These are phyloP conservation scores for Nipponacmea schrenckii DNA, from an alignment of 2,888 invertebrate genomes.

Conservation along the genomic window DNA sequence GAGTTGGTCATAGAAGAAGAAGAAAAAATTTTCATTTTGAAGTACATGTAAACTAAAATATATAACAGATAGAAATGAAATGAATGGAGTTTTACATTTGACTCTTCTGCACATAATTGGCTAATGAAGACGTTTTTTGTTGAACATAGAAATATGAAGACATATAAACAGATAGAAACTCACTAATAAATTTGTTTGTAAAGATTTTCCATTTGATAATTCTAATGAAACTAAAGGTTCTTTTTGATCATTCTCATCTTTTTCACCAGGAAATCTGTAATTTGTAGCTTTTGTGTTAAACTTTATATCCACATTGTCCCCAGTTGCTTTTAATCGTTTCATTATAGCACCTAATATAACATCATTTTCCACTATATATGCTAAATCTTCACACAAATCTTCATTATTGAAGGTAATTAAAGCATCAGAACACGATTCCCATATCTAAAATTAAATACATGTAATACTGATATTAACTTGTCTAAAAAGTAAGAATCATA, in stretches of 20 bases:
- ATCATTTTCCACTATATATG: conserved; percentile 95
- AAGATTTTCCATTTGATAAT: conserved; percentile 62
- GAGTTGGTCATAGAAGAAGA: not conserved
- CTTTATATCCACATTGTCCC: conserved; percentile 75
- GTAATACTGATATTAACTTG: conserved; percentile 22
- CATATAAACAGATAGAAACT: conserved; percentile 26
- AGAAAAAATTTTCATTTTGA: no score
- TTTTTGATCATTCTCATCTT: conserved; percentile 31
- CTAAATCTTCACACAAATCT: conserved; percentile 79
- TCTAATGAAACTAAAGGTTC: conserved; percentile 62
- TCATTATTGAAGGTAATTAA: conserved; percentile 86
- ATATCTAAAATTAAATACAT: conserved; percentile 80
- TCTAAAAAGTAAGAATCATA: not conserved
- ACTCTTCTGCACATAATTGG: no score
- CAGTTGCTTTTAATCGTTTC: conserved; percentile 72
- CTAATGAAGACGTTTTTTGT: no score
- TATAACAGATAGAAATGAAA: no score
- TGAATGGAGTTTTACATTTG: no score
- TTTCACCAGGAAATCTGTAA: conserved; percentile 26
- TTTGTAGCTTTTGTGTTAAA: conserved; percentile 78
- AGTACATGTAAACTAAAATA: no score
- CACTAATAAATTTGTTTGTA: conserved; percentile 69
- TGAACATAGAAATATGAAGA: no score
- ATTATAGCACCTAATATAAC: conserved; percentile 77
- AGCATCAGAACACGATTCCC: conserved; percentile 92